These are phyloP conservation scores for Paragorgia papillata DNA, from an alignment of 92 coral and sea anemone genomes.

Conservation along the genomic window DNA sequence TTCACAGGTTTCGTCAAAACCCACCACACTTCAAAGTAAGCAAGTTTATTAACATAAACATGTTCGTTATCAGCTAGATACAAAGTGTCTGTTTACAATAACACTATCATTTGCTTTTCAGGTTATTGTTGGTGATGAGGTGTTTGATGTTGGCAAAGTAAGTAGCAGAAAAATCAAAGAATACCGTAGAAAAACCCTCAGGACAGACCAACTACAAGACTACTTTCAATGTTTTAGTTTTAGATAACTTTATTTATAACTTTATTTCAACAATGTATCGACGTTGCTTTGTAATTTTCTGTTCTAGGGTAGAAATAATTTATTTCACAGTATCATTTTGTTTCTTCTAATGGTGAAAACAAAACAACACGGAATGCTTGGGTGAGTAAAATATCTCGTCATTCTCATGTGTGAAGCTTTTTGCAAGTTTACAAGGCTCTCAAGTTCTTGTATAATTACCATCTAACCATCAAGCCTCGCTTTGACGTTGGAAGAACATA, in stretches of 20 bases:
- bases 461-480: too few relatives aligned
- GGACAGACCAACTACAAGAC: too few relatives aligned
- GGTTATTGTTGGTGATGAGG: slow-evolving; percentile 93
- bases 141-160: slow-evolving; percentile 95
- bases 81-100: too few relatives aligned
- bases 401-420: too few relatives aligned
- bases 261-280: too few relatives aligned
- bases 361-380: slow-evolving; percentile 91
- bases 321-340: slow-evolving; percentile 86
- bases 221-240: too few relatives aligned
- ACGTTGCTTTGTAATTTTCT: not conserved
- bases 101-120: slow-evolving; percentile 35
- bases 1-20: slow-evolving; percentile 88
- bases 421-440: too few relatives aligned
- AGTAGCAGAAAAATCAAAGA: not conserved
- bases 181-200: not conserved
- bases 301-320: slow-evolving; percentile 90
- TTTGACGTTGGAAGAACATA: too few relatives aligned
- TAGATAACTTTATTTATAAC: too few relatives aligned
- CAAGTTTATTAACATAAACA: not conserved
- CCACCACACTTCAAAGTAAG: slow-evolving; percentile 95
- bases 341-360: slow-evolving; percentile 88
- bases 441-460: too few relatives aligned
- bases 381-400: slow-evolving; percentile 70
- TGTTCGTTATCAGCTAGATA: too few relatives aligned